Evolutionary conservation across 2,888 invertebrate genomes (phyloP).

Genomic region (Parasteatoda lunata): DNA sequence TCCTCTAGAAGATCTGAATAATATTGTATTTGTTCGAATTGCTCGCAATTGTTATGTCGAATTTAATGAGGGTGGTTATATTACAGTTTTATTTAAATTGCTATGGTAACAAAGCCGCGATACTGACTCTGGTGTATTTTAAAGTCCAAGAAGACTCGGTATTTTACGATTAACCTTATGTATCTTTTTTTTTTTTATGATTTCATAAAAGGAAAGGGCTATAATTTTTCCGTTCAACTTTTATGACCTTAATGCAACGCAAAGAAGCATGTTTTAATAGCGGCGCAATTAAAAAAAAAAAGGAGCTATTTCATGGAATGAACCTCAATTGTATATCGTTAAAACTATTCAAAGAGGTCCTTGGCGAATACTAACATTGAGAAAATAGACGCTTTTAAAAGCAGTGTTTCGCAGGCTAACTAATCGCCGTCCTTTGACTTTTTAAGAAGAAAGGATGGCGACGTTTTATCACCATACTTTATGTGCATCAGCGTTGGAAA

Average conservation of each 20-base stretch:
- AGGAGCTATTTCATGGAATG: slow-evolving; percentile 5
- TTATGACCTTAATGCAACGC: neutral
- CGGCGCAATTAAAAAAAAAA: slow-evolving; percentile 10
- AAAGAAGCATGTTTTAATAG: neutral
- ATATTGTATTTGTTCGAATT: too few species aligned
- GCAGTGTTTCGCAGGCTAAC: neutral
- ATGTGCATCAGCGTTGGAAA: slow-evolving; percentile 29
- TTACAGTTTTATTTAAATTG: too few species aligned
- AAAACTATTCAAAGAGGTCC: slow-evolving; percentile 20
- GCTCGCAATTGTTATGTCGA: too few species aligned
- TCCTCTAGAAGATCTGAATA: too few species aligned
- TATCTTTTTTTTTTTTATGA: slow-evolving; percentile 2
- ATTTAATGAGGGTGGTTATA: too few species aligned
- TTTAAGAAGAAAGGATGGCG: neutral
- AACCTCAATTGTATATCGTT: slow-evolving; percentile 19
- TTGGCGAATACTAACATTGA: neutral
- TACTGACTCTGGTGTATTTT: too few species aligned
- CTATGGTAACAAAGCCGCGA: too few species aligned
- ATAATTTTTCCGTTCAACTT: neutral
- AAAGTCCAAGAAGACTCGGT: too few species aligned
- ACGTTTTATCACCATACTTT: slow-evolving; percentile 30
- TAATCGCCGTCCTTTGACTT: slow-evolving; percentile 1
- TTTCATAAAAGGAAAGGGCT: neutral
- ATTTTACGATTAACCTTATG: neutral
- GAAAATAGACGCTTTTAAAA: neutral